Evolutionary conservation across 1,140 invertebrate species (phyloP).

Genomic region (Camponotus vicinus): DNA sequence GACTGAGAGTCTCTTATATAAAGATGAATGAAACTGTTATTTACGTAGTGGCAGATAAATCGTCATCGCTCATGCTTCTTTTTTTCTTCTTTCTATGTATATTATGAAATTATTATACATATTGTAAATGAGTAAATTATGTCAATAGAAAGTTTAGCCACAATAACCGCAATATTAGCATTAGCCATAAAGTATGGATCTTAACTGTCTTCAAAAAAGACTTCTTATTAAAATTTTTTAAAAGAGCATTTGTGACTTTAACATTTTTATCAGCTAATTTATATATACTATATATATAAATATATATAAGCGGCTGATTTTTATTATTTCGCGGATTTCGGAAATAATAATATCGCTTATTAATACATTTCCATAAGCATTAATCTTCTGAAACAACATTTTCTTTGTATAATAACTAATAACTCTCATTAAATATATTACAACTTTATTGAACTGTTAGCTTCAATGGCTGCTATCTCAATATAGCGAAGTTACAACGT

Average conservation of each 20-base stretch:
- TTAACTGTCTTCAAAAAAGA: not conserved
- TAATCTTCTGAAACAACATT: not conserved
- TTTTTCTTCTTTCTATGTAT: slow-evolving; percentile 3
- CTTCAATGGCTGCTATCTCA: not conserved
- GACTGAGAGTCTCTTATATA: not conserved
- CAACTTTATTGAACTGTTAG: not conserved
- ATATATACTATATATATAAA: too few relatives aligned
- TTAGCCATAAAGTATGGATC: not conserved
- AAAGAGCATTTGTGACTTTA: not conserved
- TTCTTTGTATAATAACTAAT: not conserved
- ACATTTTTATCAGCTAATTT: not conserved
- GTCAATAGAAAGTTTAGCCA: slow-evolving; percentile 78
- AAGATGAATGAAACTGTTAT: not conserved
- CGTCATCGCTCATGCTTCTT: not conserved
- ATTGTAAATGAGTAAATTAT: slow-evolving; percentile 64
- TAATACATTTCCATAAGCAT: not conserved
- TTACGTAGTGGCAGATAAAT: slow-evolving; percentile 9
- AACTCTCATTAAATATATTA: not conserved
- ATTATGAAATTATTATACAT: slow-evolving; percentile 69
- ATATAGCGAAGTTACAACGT: not conserved
- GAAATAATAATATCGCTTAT: slow-evolving; percentile 6
- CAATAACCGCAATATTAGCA: not conserved
- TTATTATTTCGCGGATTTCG: not conserved
- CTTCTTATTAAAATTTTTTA: not conserved
- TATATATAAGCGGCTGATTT: not conserved